Conservation (phyloP, 2,888 invertebrate genomes). For the Agrochola lychnidis region DNA sequence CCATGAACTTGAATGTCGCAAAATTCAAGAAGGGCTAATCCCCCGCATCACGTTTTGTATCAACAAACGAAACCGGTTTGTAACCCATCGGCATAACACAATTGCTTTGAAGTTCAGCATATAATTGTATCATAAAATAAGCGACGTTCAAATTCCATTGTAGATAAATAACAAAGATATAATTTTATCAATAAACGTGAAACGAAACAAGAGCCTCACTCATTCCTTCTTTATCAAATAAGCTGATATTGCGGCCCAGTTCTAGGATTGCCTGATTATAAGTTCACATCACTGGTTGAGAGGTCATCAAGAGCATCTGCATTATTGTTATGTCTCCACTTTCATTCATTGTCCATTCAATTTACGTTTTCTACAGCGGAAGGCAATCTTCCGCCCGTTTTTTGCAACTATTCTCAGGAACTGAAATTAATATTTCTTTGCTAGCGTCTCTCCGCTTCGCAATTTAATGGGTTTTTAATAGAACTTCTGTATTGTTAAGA, state of each 20-base stretch:
- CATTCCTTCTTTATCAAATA: slow-evolving; percentile 55
- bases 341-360: slow-evolving; percentile 59
- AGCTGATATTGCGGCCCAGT: slow-evolving; percentile 60
- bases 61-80: slow-evolving; percentile 43
- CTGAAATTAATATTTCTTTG: slow-evolving; percentile 62
- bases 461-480: slow-evolving; percentile 53
- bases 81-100: slow-evolving; percentile 12
- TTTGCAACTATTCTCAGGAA: slow-evolving; percentile 61
- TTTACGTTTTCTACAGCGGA: slow-evolving; percentile 66
- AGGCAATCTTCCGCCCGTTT: slow-evolving; percentile 68
- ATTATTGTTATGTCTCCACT: slow-evolving; percentile 55
- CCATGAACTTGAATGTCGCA: slow-evolving; percentile 60
- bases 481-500: slow-evolving; percentile 27
- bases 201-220: slow-evolving; percentile 40
- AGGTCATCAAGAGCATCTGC: slow-evolving; percentile 62
- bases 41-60: slow-evolving; percentile 14
- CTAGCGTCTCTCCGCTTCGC: slow-evolving; percentile 54
- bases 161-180: slow-evolving; percentile 43
- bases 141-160: slow-evolving; percentile 41
- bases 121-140: slow-evolving; percentile 28
- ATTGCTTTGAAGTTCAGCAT: slow-evolving; percentile 38
- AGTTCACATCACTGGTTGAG: slow-evolving; percentile 51
- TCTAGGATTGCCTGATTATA: slow-evolving; percentile 56
- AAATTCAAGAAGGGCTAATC: slow-evolving; percentile 46
- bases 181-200: slow-evolving; percentile 50